Conservation (phyloP, 1,140 invertebrate genomes). For the Steinernema feltiae region DNA sequence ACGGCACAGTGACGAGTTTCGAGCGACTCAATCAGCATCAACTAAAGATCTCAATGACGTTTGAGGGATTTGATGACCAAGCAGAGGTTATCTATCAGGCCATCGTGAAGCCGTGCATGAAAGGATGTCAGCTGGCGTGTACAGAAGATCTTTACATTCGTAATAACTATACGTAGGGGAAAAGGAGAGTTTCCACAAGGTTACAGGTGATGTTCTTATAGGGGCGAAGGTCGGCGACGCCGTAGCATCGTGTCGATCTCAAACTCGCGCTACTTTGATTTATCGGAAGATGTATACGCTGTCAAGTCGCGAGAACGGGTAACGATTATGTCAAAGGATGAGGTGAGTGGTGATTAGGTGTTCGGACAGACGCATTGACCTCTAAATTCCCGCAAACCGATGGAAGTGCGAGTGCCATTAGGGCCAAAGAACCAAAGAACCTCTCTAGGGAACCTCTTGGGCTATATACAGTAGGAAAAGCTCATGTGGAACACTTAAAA, state of each 20-base stretch:
- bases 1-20: neutral
- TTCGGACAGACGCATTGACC: too few relatives aligned
- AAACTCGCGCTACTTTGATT: neutral
- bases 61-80: neutral
- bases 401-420: too few relatives aligned
- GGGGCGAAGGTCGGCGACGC: neutral
- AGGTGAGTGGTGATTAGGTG: neutral
- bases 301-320: slow-evolving; percentile 7
- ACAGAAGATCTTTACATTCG: neutral
- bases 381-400: too few relatives aligned
- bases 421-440: too few relatives aligned
- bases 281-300: slow-evolving; percentile 2
- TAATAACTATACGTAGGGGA: neutral
- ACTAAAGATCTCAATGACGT: neutral
- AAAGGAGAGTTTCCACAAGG: neutral
- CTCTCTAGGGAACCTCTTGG: too few relatives aligned
- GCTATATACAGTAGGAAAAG: too few relatives aligned
- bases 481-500: too few relatives aligned
- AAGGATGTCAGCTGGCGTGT: neutral
- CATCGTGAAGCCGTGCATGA: neutral
- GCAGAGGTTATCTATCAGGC: neutral
- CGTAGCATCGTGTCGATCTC: neutral
- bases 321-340: slow-evolving; percentile 2
- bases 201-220: neutral
- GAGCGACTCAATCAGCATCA: neutral